A percentile compares a stretch with the other conserved stretches of the same genome.
Conservation (phyloP, 1,140 invertebrate genomes). For the Drosophila kikkawai region DNA sequence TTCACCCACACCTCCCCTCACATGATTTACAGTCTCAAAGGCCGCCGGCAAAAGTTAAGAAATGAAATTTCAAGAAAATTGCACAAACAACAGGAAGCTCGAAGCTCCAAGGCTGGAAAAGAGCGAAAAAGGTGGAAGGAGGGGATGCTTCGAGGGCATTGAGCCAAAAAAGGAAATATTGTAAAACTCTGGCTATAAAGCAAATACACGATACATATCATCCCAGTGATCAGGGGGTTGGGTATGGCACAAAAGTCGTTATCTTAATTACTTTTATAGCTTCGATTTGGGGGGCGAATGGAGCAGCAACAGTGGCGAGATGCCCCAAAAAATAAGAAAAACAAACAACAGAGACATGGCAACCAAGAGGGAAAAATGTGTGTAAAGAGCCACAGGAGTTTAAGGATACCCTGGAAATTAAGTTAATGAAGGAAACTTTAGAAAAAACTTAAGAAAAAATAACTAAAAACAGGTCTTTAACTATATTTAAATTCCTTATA, state of each 20-base stretch:
- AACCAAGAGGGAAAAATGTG: conserved; percentile 29
- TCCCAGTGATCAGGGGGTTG: conserved; percentile 11
- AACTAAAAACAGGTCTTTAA: too few species aligned
- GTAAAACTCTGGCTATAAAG: conserved; percentile 80
- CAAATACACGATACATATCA: conserved; percentile 78
- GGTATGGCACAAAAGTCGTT: conserved; percentile 70
- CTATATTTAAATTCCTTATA: too few species aligned
- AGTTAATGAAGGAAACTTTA: background rate
- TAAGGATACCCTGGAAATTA: background rate
- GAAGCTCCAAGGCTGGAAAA: conserved; percentile 41
- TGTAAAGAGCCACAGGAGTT: too few species aligned
- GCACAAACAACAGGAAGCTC: conserved; percentile 77
- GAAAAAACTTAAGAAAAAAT: background rate
- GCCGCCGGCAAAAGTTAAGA: conserved; percentile 79
- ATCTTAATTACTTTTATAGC: conserved; percentile 83
- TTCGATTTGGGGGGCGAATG: conserved; percentile 67
- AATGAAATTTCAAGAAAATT: conserved; percentile 83
- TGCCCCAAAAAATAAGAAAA: conserved; percentile 17
- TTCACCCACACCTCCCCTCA: conserved; percentile 30
- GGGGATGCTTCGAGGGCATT: conserved; percentile 34
- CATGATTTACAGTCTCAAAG: conserved; percentile 75
- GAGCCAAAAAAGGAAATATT: conserved; percentile 68
- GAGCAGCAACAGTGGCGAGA: conserved; percentile 13
- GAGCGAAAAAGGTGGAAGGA: background rate
- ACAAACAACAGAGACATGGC: conserved; percentile 24